These are phyloP conservation scores for Bubalus kerabau DNA, from an alignment of 2,113 vertebrate genomes.

Conservation along the genomic window DNA sequence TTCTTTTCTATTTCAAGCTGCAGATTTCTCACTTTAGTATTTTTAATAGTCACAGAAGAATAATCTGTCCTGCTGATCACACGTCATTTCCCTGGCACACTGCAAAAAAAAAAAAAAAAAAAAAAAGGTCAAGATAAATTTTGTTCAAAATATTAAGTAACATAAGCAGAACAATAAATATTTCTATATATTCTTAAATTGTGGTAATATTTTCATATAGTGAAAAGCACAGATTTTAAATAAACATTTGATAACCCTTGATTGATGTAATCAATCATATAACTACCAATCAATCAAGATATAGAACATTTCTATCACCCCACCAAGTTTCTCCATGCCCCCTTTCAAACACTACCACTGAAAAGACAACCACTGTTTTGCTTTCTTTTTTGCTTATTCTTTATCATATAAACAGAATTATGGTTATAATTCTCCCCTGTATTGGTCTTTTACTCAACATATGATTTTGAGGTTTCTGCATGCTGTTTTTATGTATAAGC, in stretches of 20 bases:
- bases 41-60: constrained; percentile 65
- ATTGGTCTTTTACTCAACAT: background rate
- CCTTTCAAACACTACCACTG: background rate
- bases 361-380: background rate
- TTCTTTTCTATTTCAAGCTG: constrained; percentile 59
- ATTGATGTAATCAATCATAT: background rate
- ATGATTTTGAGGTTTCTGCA: background rate
- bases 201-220: background rate
- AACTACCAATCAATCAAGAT: background rate
- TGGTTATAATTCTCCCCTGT: background rate
- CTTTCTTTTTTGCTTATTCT: background rate
- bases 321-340: background rate
- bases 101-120: background rate
- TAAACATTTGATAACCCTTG: background rate
- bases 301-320: background rate
- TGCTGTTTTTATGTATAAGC: background rate
- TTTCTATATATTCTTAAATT: background rate
- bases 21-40: constrained; percentile 32
- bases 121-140: background rate
- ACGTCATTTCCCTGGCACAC: background rate
- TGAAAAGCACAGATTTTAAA: background rate
- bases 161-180: background rate
- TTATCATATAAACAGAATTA: background rate
- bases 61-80: constrained; percentile 39
- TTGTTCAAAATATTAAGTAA: background rate